These are phyloP conservation scores for Arctia plantaginis DNA, from an alignment of 2,888 invertebrate genomes.

Conservation along the genomic window DNA sequence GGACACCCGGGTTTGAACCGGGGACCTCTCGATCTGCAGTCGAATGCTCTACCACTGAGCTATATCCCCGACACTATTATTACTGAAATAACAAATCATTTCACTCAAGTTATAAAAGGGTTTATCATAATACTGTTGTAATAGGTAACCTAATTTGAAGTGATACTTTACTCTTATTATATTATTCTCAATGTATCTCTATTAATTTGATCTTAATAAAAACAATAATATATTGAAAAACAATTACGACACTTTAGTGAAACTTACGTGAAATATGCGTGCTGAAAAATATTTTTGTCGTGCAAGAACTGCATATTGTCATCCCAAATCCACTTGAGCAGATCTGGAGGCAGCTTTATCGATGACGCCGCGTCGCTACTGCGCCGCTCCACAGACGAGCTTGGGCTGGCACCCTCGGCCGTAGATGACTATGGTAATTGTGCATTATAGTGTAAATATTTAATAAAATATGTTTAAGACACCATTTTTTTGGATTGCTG, in stretches of 20 bases:
- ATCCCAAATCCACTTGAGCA: constrained; percentile 98
- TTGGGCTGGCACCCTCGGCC: constrained; percentile 65
- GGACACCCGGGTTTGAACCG: constrained; percentile 18
- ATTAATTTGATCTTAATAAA: not conserved
- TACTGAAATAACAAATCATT: not conserved
- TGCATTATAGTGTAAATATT: too few species aligned
- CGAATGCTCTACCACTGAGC: constrained; percentile 21
- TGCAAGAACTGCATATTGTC: constrained; percentile 98
- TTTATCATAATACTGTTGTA: too few species aligned
- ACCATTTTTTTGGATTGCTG: not conserved
- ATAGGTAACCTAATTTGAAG: not conserved
- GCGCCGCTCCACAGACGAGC: constrained; percentile 65
- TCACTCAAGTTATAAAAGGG: not conserved
- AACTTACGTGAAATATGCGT: constrained; percentile 96
- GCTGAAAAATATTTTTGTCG: constrained; percentile 98
- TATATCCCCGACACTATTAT: not conserved
- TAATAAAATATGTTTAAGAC: too few species aligned
- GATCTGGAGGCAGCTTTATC: constrained; percentile 90
- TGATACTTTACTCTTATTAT: not conserved
- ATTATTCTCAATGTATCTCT: not conserved
- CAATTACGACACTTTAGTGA: not conserved
- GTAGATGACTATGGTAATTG: constrained; percentile 69
- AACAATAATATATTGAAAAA: not conserved
- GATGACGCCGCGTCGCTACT: constrained; percentile 62
- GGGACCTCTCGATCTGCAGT: constrained; percentile 21